phyloP scores from a whole-genome alignment of 2,113 vertebrate species.

The Arvicanthis niloticus region DNA sequence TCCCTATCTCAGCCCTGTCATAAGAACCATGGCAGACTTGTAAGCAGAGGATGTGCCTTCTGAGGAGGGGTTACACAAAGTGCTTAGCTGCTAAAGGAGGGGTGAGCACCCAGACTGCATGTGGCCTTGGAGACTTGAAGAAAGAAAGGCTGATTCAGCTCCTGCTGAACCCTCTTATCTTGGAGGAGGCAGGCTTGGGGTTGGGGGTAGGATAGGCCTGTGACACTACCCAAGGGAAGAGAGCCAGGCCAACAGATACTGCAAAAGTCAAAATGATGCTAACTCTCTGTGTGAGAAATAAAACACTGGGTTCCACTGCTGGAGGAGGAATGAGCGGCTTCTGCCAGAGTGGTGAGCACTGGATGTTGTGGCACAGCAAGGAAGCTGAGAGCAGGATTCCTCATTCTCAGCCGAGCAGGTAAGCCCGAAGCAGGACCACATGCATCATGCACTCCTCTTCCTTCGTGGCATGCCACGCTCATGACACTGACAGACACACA shows the following conservation, averaged over 20 bases:
- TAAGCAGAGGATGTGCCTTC: too few species aligned
- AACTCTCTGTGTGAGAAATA: background rate
- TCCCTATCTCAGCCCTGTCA: too few species aligned
- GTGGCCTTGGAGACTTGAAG: background rate
- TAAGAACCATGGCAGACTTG: background rate
- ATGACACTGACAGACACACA: background rate
- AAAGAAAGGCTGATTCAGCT: too few species aligned
- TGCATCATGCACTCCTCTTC: background rate
- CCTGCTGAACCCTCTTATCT: background rate
- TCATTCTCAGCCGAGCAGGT: background rate
- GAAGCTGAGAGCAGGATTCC: background rate
- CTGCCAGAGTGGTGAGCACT: background rate
- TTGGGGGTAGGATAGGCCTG: background rate
- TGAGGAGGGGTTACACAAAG: rapidly evolving
- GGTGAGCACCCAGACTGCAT: background rate
- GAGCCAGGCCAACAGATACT: background rate
- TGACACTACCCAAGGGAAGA: background rate
- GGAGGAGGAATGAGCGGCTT: background rate
- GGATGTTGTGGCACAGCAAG: background rate
- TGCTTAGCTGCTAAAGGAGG: background rate
- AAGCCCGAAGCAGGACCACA: background rate
- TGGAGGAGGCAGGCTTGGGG: background rate
- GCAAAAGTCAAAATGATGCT: background rate
- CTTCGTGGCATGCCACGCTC: background rate
- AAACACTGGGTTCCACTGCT: background rate